Percentiles rank a stretch among this genome's conserved stretches.
Conservation (phyloP, 2,797 vertebrate genomes). For the Meriones psammophilus region DNA sequence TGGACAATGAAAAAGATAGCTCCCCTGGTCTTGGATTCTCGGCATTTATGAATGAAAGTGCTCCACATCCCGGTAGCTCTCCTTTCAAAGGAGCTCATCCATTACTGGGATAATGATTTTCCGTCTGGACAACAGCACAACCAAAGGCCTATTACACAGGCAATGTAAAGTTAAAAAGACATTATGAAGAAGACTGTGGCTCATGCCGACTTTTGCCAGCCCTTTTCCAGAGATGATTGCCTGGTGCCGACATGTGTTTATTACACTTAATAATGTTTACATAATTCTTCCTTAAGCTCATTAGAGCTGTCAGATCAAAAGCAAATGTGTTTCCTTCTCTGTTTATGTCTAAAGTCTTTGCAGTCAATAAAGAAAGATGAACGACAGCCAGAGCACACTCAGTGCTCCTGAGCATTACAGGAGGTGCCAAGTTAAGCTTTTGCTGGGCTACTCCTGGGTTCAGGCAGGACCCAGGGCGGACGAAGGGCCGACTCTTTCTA, state of each 20-base stretch:
- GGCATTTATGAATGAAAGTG: slow-evolving; percentile 86
- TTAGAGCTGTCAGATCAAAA: slow-evolving; percentile 88
- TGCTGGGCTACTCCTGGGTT: neutral
- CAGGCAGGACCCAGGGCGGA: neutral
- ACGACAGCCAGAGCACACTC: slow-evolving; percentile 17
- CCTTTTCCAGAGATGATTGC: slow-evolving; percentile 85
- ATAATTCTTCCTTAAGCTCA: slow-evolving; percentile 88
- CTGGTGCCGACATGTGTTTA: slow-evolving; percentile 88
- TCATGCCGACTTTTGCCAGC: slow-evolving; percentile 85
- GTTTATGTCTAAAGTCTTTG: slow-evolving; percentile 83
- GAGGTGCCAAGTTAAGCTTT: slow-evolving; percentile 61
- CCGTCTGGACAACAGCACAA: slow-evolving; percentile 85
- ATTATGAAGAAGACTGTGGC: slow-evolving; percentile 85
- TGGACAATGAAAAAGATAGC: slow-evolving; percentile 86
- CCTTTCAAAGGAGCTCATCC: slow-evolving; percentile 86
- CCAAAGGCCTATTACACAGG: slow-evolving; percentile 87
- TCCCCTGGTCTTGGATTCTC: slow-evolving; percentile 80
- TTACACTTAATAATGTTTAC: slow-evolving; percentile 91
- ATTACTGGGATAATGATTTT: slow-evolving; percentile 89
- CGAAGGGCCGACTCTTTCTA: neutral
- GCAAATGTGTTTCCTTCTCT: slow-evolving; percentile 68
- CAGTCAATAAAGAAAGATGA: slow-evolving; percentile 74
- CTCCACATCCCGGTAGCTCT: slow-evolving; percentile 84
- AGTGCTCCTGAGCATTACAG: slow-evolving; percentile 11
- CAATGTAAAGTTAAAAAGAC: slow-evolving; percentile 90